These are phyloP conservation scores for Macrotus californicus DNA, from an alignment of 2,113 vertebrate species.

Conservation along the genomic window DNA sequence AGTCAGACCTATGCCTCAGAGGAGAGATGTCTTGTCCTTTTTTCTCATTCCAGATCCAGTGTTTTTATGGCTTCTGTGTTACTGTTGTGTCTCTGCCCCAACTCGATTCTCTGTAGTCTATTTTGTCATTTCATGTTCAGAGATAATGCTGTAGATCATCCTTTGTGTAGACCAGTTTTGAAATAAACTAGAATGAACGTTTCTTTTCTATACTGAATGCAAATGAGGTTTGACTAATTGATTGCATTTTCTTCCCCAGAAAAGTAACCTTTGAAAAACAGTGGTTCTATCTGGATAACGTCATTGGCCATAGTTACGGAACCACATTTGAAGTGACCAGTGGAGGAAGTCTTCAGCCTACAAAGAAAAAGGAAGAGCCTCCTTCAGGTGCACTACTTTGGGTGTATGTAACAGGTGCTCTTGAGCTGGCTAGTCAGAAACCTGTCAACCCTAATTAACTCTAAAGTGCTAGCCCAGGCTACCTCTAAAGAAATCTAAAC, in stretches of 20 bases:
- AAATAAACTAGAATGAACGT: neutral
- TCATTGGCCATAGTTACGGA: constrained; percentile 89
- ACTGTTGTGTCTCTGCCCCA: neutral
- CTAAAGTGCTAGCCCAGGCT: neutral
- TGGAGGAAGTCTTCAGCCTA: constrained; percentile 88
- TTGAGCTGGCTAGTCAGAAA: neutral
- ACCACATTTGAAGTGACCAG: constrained; percentile 89
- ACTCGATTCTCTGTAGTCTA: neutral
- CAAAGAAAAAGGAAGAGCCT: constrained; percentile 77
- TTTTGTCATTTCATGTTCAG: neutral
- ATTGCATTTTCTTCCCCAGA: constrained; percentile 77
- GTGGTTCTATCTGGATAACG: constrained; percentile 93
- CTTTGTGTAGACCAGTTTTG: neutral
- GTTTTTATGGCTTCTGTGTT: neutral
- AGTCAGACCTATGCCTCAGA: neutral
- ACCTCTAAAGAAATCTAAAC: neutral
- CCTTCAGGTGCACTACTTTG: constrained; percentile 79
- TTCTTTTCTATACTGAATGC: neutral
- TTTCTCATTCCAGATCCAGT: neutral
- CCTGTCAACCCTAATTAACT: neutral
- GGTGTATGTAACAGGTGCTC: neutral
- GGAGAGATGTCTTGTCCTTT: neutral
- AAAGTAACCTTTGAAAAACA: constrained; percentile 97
- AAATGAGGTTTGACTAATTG: constrained; percentile 27
- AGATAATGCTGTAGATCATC: neutral